Percentiles rank a stretch among this genome's conserved stretches.
These are phyloP conservation scores for Erythrocercus mccallii DNA, from an alignment of 2,113 vertebrate genomes.

Conservation along the genomic window DNA sequence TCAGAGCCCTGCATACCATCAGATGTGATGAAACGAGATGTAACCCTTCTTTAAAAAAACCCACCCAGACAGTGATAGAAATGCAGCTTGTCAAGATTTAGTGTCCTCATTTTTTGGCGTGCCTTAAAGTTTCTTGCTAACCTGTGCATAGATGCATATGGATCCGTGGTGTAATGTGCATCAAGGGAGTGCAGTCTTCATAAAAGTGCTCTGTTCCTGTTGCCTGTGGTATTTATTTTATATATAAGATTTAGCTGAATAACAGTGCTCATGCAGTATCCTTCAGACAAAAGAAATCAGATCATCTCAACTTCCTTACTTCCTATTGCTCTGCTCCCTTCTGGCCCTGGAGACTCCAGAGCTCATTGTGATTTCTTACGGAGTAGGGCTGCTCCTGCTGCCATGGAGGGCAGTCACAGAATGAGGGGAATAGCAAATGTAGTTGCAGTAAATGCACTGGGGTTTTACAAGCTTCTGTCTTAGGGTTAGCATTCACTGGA, in stretches of 20 bases:
- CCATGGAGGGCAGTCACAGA: neutral
- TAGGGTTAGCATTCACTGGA: neutral
- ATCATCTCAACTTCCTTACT: neutral
- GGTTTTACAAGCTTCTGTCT: neutral
- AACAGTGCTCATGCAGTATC: neutral
- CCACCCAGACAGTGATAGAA: neutral
- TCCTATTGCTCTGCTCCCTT: neutral
- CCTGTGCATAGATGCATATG: neutral
- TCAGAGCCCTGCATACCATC: constrained; percentile 51
- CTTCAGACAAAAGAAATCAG: neutral
- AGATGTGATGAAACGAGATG: constrained; percentile 54
- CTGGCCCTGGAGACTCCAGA: neutral
- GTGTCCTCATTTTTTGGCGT: neutral
- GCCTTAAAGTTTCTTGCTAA: neutral
- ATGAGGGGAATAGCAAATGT: neutral
- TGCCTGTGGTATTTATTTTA: neutral
- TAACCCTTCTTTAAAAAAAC: neutral
- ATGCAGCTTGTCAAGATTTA: neutral
- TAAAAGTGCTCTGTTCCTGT: neutral
- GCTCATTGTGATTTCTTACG: neutral
- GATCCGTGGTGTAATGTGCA: neutral
- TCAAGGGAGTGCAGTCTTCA: neutral
- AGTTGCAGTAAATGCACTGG: neutral
- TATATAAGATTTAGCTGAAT: neutral
- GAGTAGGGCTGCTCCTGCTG: neutral